Evolutionary conservation across 2,797 vertebrate species (phyloP), one percentile per base, ranked within the genome.

Genomic region (Tarsius wallacei): DNA sequence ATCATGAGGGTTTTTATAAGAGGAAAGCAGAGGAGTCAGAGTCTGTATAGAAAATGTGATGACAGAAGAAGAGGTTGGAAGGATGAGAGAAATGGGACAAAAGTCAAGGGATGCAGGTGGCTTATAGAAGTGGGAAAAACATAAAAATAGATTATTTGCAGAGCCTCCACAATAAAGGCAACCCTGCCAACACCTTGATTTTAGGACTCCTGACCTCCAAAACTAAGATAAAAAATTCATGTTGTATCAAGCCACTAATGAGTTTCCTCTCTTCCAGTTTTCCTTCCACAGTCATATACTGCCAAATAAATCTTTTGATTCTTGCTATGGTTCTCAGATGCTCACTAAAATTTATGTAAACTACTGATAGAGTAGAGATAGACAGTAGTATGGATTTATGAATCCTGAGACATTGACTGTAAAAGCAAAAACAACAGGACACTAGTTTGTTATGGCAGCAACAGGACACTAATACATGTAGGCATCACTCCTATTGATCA

Each of bases 241-340:
- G 73, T 83, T 87, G n/a, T 66, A 84, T 82, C 49, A 90, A 94
- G 55, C 21, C n/a, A 94, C 2, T 86, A 53, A 42, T 42, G 42
- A 55, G 13, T 26, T 85, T 55, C 51, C 70, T 92, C 19, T 26
- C 53, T 80, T 77, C 42, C 47, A 42, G 2, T 80, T 91, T 89
- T 68, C 24, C 24, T 80, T 49, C 22, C 24, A 21, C 7, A n/a
- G 14, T 51, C 28, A 77, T 2, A 28, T 42, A 49, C 5, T 64
- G 5, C 49, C 31, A 92, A 88, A 59, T 55, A 74, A 78, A 59
- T 78, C 24, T 73, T 84, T 55, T 53, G 4, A 36, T 68, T 83
- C 47, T 89, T 55, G 12, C 28, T 36, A 77, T 92, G n/a, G 21
- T 24, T 96, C 83, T 94, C 17, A 96, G 96, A 89, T 42, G 42